Conservation (phyloP, 2,797 vertebrate species). For the Parauchenoglanis ngamensis region DNA sequence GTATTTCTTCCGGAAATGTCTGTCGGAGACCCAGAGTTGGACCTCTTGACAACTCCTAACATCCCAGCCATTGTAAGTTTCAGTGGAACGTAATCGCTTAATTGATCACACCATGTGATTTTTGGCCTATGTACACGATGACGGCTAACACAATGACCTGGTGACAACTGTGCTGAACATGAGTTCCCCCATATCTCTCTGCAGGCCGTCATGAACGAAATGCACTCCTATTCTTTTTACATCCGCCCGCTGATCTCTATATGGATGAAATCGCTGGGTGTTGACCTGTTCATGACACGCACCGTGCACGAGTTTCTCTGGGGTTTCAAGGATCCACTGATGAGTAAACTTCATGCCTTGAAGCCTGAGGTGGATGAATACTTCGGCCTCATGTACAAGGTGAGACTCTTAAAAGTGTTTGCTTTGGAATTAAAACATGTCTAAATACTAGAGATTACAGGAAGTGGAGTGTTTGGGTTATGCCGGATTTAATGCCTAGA, state of each 20-base stretch:
- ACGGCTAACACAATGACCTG: background rate
- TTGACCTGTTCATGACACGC: constrained; percentile 71
- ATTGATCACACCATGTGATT: background rate
- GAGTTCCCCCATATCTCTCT: background rate
- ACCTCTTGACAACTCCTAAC: constrained; percentile 75
- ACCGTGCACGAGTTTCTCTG: constrained; percentile 79
- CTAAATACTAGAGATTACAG: background rate
- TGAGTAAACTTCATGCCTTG: constrained; percentile 68
- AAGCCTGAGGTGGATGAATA: constrained; percentile 76
- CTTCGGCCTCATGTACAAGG: constrained; percentile 84
- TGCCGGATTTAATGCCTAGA: background rate
- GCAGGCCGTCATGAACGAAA: constrained; percentile 76
- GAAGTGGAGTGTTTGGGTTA: background rate
- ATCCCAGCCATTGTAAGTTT: constrained; percentile 78
- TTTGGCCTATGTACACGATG: too few relatives aligned
- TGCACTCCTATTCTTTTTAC: constrained; percentile 73
- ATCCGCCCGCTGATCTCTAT: constrained; percentile 68
- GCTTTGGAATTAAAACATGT: background rate
- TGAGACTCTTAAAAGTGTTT: constrained; percentile 53
- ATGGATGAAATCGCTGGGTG: constrained; percentile 64
- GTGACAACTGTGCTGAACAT: background rate
- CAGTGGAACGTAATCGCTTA: background rate
- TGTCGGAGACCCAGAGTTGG: constrained; percentile 71
- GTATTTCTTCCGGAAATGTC: constrained; percentile 81
- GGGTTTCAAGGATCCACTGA: constrained; percentile 81